Evolutionary conservation across 2,888 invertebrate species (phyloP).

Genomic region (Lamproptera curius): DNA sequence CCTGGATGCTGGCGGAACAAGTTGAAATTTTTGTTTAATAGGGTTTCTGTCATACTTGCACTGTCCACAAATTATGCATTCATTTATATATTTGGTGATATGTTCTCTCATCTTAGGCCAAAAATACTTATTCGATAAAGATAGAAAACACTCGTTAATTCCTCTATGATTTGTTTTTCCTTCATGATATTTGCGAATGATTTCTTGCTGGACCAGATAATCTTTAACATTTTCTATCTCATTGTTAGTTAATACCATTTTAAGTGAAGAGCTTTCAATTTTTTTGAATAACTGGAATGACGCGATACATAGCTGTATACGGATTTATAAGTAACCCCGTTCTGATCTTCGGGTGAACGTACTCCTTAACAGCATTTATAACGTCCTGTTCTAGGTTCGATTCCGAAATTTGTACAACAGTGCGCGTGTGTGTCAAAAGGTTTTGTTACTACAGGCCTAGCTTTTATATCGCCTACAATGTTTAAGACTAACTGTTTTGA

Average conservation of each 20-base stretch:
- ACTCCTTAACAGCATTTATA: not conserved
- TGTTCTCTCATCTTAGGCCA: constrained; percentile 33
- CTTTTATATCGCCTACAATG: not conserved
- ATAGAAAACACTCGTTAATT: constrained; percentile 28
- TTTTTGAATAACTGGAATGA: not conserved
- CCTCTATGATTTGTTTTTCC: constrained; percentile 30
- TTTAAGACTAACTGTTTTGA: not conserved
- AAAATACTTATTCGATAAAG: constrained; percentile 27
- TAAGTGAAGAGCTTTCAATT: not conserved
- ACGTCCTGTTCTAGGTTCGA: not conserved
- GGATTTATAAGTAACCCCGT: not conserved
- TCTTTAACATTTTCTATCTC: constrained; percentile 22
- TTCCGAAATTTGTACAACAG: not conserved
- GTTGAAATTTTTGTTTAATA: constrained; percentile 21
- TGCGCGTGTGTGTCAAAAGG: not conserved
- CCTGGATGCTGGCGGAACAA: constrained; percentile 25
- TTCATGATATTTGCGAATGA: constrained; percentile 26
- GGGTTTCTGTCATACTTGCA: constrained; percentile 21
- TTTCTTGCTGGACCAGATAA: constrained; percentile 27
- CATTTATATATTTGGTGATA: constrained; percentile 29
- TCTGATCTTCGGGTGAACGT: not conserved
- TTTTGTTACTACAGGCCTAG: not conserved
- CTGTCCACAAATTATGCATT: constrained; percentile 8
- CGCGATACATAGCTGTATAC: not conserved
- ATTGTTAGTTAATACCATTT: not conserved